Percentiles rank a stretch among this genome's conserved stretches.
phyloP scores from a whole-genome alignment of 1,140 invertebrate genomes.

The Eurosta solidaginis region DNA sequence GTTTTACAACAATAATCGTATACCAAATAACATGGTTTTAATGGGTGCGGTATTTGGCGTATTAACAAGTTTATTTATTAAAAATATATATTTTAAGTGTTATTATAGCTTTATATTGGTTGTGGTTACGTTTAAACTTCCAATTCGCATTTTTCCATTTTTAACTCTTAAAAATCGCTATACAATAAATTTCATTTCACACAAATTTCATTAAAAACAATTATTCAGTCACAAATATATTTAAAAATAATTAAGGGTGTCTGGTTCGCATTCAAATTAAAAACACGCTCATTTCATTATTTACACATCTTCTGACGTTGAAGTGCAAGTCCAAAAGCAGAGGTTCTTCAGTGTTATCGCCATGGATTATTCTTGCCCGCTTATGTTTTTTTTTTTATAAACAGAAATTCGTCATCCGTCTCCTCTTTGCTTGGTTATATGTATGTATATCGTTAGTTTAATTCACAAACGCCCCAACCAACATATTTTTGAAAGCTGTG shows the following conservation, averaged over 20 bases:
- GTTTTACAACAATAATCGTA: background rate
- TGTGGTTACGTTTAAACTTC: background rate
- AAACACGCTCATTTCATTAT: background rate
- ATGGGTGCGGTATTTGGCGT: background rate
- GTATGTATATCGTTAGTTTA: too few species aligned
- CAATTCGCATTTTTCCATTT: background rate
- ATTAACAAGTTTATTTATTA: too few species aligned
- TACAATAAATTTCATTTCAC: background rate
- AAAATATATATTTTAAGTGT: background rate
- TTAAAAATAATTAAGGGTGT: background rate
- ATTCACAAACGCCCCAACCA: too few species aligned
- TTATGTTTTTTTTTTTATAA: background rate
- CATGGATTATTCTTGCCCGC: background rate
- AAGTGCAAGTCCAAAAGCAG: background rate
- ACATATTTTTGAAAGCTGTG: too few species aligned
- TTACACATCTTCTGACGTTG: background rate
- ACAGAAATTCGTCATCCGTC: background rate
- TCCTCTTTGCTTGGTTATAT: too few species aligned
- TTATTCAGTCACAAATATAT: background rate
- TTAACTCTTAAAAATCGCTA: too few species aligned
- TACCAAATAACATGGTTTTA: background rate
- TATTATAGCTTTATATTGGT: background rate
- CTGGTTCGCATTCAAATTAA: background rate
- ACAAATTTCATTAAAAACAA: background rate
- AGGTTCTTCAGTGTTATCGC: constrained; percentile 4